phyloP scores from a whole-genome alignment of 2,113 vertebrate species.

The Ciconia maguari region DNA sequence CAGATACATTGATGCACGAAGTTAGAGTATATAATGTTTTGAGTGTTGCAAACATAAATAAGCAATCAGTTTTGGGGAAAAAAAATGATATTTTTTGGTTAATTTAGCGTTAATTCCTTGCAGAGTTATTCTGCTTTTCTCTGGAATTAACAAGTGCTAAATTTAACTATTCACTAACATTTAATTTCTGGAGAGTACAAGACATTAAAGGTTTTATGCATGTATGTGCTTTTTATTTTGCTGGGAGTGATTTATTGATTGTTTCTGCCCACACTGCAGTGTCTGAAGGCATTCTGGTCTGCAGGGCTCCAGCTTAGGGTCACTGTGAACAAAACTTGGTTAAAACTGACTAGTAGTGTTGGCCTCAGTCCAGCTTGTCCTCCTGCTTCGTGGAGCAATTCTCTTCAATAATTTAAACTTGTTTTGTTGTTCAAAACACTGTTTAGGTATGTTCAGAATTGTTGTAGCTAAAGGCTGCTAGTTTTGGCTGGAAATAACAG shows the following conservation, averaged over 20 bases:
- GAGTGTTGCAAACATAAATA: neutral
- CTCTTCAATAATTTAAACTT: neutral
- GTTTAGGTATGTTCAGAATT: neutral
- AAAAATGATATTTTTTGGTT: neutral
- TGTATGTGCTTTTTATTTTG: neutral
- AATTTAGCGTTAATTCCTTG: neutral
- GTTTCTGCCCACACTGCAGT: neutral
- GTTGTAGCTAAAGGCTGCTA: neutral
- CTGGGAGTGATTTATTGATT: neutral
- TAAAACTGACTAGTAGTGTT: neutral
- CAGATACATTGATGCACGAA: neutral
- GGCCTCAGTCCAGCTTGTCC: neutral
- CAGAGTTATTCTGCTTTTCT: neutral
- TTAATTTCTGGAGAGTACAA: neutral
- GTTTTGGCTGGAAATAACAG: neutral
- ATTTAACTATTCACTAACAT: neutral
- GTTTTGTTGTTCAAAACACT: neutral
- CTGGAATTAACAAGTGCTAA: neutral
- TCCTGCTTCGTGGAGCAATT: neutral
- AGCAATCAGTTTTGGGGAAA: neutral
- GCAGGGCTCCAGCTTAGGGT: neutral
- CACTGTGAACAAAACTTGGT: neutral
- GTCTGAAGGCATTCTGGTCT: neutral
- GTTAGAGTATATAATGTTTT: neutral
- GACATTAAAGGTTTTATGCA: neutral